Evolutionary conservation across 1,140 invertebrate genomes (phyloP).

Genomic region (Leptinotarsa defecta): DNA sequence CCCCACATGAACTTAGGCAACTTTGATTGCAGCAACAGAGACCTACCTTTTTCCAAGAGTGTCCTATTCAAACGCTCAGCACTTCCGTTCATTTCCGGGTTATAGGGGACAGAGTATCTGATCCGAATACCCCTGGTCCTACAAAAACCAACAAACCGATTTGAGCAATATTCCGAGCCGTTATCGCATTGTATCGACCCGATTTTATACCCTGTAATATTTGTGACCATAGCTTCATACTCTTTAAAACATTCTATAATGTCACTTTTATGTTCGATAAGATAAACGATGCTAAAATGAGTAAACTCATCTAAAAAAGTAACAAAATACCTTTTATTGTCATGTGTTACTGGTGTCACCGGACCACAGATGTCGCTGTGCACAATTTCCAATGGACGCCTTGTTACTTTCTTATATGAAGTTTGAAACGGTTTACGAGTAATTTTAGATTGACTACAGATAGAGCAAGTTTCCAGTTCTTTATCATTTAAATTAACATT

Average conservation of each 20-base stretch:
- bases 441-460: conserved; percentile 15
- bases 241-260: conserved; percentile 44
- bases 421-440: background rate
- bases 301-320: conserved; percentile 56
- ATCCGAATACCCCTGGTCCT: conserved; percentile 41
- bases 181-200: conserved; percentile 46
- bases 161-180: conserved; percentile 46
- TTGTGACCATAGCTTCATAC: conserved; percentile 44
- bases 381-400: conserved; percentile 38
- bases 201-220: conserved; percentile 43
- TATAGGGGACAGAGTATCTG: conserved; percentile 44
- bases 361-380: conserved; percentile 52
- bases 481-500: conserved; percentile 28
- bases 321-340: conserved; percentile 52
- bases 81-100: conserved; percentile 56
- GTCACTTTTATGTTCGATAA: conserved; percentile 50
- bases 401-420: conserved; percentile 1
- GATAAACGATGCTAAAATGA: conserved; percentile 50
- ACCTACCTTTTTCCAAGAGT: conserved; percentile 51
- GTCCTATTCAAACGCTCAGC: conserved; percentile 56
- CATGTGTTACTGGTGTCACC: conserved; percentile 42
- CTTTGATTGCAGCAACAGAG: conserved; percentile 49
- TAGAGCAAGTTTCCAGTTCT: conserved; percentile 4
- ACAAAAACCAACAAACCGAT: conserved; percentile 41
- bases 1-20: conserved; percentile 53